Evolutionary conservation across 2,113 vertebrate species (phyloP).

Genomic region (Podocnemis expansa): DNA sequence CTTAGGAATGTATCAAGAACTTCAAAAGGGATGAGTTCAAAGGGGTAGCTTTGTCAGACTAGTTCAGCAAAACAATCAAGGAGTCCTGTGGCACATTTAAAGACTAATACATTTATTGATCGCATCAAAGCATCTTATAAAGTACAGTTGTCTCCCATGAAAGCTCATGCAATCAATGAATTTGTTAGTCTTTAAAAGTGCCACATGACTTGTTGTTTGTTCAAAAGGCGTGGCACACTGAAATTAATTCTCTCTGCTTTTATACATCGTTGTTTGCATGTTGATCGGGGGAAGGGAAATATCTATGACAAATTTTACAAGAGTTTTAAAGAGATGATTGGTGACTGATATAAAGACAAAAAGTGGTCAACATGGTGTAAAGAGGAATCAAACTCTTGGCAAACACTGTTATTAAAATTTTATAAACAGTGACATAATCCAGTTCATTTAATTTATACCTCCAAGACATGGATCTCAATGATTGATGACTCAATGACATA

Average conservation of each 20-base stretch:
- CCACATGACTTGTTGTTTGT: too few relatives aligned
- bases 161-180: too few relatives aligned
- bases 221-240: background rate
- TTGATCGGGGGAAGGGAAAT: background rate
- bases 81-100: too few relatives aligned
- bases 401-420: background rate
- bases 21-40: background rate
- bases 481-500: background rate
- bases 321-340: background rate
- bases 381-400: background rate
- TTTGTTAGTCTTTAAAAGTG: too few relatives aligned
- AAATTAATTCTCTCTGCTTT: background rate
- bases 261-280: accelerated
- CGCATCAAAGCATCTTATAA: too few relatives aligned
- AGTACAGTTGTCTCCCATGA: too few relatives aligned
- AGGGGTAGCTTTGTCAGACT: too few relatives aligned
- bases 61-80: too few relatives aligned
- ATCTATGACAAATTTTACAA: background rate
- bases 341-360: background rate
- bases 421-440: conserved; percentile 12
- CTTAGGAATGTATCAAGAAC: background rate
- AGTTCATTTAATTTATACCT: background rate
- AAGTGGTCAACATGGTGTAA: background rate
- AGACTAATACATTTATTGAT: too few relatives aligned
- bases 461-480: background rate